phyloP scores from a whole-genome alignment of 2,888 invertebrate genomes.

The Spisula solida region DNA sequence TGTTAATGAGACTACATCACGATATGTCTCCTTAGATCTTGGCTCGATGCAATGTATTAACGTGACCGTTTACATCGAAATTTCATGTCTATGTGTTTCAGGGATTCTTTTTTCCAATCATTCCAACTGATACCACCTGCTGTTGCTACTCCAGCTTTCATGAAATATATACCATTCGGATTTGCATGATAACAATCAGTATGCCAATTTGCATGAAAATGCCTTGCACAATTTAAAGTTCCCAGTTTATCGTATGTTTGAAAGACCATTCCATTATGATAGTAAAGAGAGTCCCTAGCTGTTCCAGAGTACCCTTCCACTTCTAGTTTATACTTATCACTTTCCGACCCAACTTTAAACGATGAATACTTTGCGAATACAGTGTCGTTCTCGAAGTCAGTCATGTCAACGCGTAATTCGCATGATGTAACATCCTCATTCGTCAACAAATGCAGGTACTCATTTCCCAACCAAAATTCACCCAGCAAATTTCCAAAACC shows the following conservation, averaged over 20 bases:
- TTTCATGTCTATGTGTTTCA: background rate
- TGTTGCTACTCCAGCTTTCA: background rate
- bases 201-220: constrained; percentile 7
- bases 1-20: too few relatives aligned
- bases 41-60: background rate
- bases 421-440: constrained; percentile 78
- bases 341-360: constrained; percentile 11
- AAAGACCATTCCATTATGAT: constrained; percentile 7
- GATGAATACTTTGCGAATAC: background rate
- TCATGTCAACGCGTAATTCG: constrained; percentile 9
- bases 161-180: constrained; percentile 15
- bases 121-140: too few relatives aligned
- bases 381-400: constrained; percentile 32
- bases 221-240: background rate
- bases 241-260: background rate
- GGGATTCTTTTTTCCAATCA: background rate
- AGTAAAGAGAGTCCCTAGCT: background rate
- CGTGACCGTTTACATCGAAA: background rate
- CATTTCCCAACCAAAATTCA: constrained; percentile 95
- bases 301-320: background rate
- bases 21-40: too few relatives aligned
- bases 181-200: background rate
- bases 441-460: constrained; percentile 93
- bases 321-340: background rate
- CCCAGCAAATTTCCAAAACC: constrained; percentile 39